These are phyloP conservation scores for Pipra filicauda DNA, from an alignment of 2,113 vertebrate species.

Conservation along the genomic window DNA sequence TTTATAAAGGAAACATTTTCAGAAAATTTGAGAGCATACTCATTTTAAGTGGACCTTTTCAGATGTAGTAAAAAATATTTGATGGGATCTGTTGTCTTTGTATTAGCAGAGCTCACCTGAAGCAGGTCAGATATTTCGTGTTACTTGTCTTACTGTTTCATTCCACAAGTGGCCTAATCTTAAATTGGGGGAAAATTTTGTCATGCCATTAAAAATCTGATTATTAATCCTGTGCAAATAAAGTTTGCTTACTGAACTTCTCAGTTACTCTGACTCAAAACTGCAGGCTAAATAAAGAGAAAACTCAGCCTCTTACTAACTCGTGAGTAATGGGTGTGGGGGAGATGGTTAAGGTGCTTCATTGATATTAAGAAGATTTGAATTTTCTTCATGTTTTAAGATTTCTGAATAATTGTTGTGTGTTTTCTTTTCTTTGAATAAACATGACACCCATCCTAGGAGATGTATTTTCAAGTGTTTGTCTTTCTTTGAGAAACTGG, in stretches of 20 bases:
- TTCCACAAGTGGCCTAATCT: not conserved
- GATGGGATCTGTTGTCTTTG: rapidly evolving
- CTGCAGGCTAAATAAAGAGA: not conserved
- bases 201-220: not conserved
- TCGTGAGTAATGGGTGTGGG: not conserved
- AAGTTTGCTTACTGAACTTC: not conserved
- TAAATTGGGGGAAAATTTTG: not conserved
- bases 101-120: not conserved
- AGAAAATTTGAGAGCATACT: not conserved
- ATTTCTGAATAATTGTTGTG: not conserved
- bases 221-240: not conserved
- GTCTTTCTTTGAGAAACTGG: not conserved
- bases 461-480: not conserved
- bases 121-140: not conserved
- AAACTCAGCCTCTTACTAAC: not conserved
- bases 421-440: not conserved
- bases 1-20: not conserved
- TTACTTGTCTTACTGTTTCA: not conserved
- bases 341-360: not conserved
- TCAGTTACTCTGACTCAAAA: not conserved
- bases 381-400: not conserved
- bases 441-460: rapidly evolving
- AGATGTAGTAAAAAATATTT: not conserved
- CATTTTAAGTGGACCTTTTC: not conserved
- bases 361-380: not conserved